Percentiles rank a stretch among this genome's conserved stretches.
Evolutionary conservation across 37 sponge, comb jelly and placozoan genomes (phyloP).

Genomic region (Oscarella lobularis): DNA sequence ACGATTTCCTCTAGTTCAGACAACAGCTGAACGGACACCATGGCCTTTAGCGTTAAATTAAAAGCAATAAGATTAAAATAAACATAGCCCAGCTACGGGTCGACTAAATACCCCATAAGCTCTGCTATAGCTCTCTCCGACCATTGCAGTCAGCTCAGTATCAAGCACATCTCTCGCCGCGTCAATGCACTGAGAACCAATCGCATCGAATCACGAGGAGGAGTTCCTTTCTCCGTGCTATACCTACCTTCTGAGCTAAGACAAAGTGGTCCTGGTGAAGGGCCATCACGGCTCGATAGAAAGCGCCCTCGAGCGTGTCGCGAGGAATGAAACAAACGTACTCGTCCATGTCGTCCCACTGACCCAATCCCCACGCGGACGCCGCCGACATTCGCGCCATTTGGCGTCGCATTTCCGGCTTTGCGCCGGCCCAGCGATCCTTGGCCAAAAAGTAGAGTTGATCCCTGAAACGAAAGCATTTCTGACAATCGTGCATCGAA

Average conservation of each 20-base stretch:
- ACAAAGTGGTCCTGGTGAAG: conserved; percentile 43
- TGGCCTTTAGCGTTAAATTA: conserved; percentile 17
- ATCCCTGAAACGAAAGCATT: conserved; percentile 19
- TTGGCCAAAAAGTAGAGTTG: conserved; percentile 50
- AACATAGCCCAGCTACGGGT: not conserved
- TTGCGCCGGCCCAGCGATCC: conserved; percentile 65
- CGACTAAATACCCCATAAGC: conserved; percentile 45
- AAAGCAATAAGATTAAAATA: not conserved
- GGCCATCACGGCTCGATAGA: conserved; percentile 67
- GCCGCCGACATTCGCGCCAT: conserved; percentile 88
- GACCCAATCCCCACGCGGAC: conserved; percentile 88
- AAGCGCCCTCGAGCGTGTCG: conserved; percentile 48
- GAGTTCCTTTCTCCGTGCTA: not conserved
- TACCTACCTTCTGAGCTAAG: conserved; percentile 51
- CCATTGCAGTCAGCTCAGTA: conserved; percentile 84
- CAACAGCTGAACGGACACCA: conserved; percentile 84
- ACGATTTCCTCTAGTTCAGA: conserved; percentile 93
- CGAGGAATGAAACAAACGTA: conserved; percentile 52
- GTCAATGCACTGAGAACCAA: conserved; percentile 38
- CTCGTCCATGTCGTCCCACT: conserved; percentile 79
- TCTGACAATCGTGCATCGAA: not conserved
- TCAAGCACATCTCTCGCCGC: conserved; percentile 65
- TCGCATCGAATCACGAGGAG: not conserved
- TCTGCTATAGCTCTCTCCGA: conserved; percentile 92
- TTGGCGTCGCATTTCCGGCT: conserved; percentile 43